Evolutionary conservation across 2,797 vertebrate genomes (phyloP), one percentile per base, ranked within the genome.

Genomic region (Xenopus petersii): DNA sequence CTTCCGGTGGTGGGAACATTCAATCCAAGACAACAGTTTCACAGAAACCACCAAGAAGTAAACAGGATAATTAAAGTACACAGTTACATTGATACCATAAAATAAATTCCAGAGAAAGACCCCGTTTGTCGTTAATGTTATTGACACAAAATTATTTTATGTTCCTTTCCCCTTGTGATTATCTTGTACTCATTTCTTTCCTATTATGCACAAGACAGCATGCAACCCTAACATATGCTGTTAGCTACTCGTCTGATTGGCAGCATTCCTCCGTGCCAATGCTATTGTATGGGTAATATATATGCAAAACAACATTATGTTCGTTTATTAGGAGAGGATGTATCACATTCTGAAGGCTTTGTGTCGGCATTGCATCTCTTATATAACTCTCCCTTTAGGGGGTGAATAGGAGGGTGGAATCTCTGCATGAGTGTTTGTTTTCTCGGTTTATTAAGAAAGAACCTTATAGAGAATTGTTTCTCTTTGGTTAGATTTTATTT

Each of bases 201-300:
- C 42, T 73, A 78, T 64, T 60, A 69, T 49, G 69, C 24, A 64
- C 65, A 36, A 73, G 42, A 64, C 62, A 47, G 75, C 54, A 56
- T 47, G 56, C 48, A 33, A 56, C 54, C 36, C 36, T 13, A 64
- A 58, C 70, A 59, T 24, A 21, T 8, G 65, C 60, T 58, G 64
- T 67, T 56, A 67, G 55, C 67, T 77, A 72, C 56, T 68, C 59
- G 67, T 60, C 48, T 60, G 33, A 67, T 42, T 71, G 69, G 56
- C 69, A 33, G 69, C 13, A 42, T 61, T 67, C 62, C 69, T 4
- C 55, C 70, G 48, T 64, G 24, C 33, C 36, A 16, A 33, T 63
- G 9, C 12, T 70, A 60, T 60, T 78, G 60, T 70, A 64, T 51
- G 66, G 17, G 5, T 70, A 26, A 70, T 70, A 59, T 15, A 64